phyloP scores from a whole-genome alignment of 2,797 vertebrate genomes.

The Etheostoma nigrum region DNA sequence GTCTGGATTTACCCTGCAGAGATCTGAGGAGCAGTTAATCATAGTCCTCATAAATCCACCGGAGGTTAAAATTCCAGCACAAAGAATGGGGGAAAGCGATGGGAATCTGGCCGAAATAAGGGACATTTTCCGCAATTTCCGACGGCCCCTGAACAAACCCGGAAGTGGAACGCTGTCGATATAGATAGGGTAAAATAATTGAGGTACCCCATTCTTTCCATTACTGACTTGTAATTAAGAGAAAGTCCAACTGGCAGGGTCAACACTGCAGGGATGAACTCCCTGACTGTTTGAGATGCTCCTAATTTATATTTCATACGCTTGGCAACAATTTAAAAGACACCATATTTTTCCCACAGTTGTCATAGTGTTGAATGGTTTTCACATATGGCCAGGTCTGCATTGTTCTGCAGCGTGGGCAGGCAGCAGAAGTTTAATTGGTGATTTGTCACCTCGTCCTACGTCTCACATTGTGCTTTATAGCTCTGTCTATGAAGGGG shows the following conservation, averaged over 20 bases:
- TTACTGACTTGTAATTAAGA: not conserved
- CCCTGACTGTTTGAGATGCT: slow-evolving; percentile 1
- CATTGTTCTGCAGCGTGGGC: slow-evolving; percentile 71
- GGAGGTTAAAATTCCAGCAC: too few relatives aligned
- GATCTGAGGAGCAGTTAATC: too few relatives aligned
- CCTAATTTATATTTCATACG: slow-evolving; percentile 27
- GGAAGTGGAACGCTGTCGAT: too few relatives aligned
- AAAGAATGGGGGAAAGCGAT: too few relatives aligned
- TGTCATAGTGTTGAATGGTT: slow-evolving; percentile 44
- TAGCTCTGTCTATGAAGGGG: slow-evolving; percentile 47
- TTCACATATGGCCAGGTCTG: slow-evolving; percentile 60
- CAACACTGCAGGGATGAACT: not conserved
- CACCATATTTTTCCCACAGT: slow-evolving; percentile 33
- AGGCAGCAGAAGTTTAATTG: slow-evolving; percentile 74
- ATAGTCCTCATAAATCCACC: too few relatives aligned
- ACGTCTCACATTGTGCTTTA: slow-evolving; percentile 60
- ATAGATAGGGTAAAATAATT: not conserved
- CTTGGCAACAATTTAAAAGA: slow-evolving; percentile 34
- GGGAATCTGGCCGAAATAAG: too few relatives aligned
- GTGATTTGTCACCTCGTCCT: slow-evolving; percentile 77
- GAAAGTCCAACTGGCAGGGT: not conserved
- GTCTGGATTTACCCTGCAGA: too few relatives aligned
- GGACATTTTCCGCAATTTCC: too few relatives aligned
- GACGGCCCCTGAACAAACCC: too few relatives aligned
- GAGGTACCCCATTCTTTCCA: not conserved